Conservation (phyloP, 2,113 vertebrate species). For the Rafetus swinhoei region DNA sequence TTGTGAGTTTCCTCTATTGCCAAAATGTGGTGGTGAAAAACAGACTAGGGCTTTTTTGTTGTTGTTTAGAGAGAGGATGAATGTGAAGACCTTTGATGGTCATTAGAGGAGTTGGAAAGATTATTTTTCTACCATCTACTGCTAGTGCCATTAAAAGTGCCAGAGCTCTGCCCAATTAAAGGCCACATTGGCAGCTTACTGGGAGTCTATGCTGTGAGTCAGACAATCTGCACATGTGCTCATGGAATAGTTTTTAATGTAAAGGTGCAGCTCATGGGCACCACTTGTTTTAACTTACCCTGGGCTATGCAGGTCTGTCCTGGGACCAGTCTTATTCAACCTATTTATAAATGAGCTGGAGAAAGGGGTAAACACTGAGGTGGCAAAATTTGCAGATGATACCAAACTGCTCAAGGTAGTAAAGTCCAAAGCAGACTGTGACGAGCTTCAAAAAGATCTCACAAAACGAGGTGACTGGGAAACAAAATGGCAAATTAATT, state of each 20-base stretch:
- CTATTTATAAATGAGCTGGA: too few species aligned
- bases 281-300: not conserved
- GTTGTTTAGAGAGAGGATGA: not conserved
- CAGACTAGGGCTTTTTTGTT: not conserved
- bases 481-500: too few species aligned
- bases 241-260: not conserved
- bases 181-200: not conserved
- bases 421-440: too few species aligned
- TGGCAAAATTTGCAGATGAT: too few species aligned
- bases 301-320: not conserved
- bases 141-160: not conserved
- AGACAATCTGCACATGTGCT: not conserved
- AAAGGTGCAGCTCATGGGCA: not conserved
- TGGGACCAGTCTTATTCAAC: too few species aligned
- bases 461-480: too few species aligned
- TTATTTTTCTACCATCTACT: not conserved
- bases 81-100: not conserved
- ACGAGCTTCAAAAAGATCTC: too few species aligned
- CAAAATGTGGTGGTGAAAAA: not conserved
- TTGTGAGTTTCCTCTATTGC: not conserved
- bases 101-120: not conserved
- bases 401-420: too few species aligned
- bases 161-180: not conserved
- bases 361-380: too few species aligned
- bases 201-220: not conserved